These are phyloP conservation scores for Geopemphigus sp. DNA, from an alignment of 1,140 invertebrate species.

Conservation along the genomic window DNA sequence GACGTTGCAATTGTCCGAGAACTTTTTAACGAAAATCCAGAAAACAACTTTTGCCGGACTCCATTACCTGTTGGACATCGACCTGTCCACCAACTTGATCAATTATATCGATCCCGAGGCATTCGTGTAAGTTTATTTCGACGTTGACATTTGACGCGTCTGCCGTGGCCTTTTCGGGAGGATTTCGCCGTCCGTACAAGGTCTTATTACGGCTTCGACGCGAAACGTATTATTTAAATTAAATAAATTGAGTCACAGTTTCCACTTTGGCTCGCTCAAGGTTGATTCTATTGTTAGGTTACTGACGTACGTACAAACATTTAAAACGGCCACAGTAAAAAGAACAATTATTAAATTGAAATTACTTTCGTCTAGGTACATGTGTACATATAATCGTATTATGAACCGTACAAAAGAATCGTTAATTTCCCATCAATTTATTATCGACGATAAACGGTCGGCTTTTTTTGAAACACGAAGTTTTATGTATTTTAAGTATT, in stretches of 20 bases:
- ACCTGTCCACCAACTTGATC: conserved; percentile 68
- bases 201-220: conserved; percentile 2
- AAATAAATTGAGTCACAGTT: conserved; percentile 31
- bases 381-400: too few species aligned
- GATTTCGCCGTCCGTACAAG: not conserved
- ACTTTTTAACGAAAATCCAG: conserved; percentile 62
- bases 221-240: conserved; percentile 27
- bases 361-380: not conserved
- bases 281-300: conserved; percentile 32
- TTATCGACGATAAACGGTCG: too few species aligned
- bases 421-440: too few species aligned
- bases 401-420: too few species aligned
- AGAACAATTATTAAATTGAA: not conserved
- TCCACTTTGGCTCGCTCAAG: conserved; percentile 17
- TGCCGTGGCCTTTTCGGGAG: not conserved
- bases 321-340: not conserved
- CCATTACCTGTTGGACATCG: conserved; percentile 67
- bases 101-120: conserved; percentile 64
- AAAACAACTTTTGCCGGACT: conserved; percentile 64
- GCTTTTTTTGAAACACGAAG: too few species aligned
- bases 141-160: not conserved
- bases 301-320: not conserved
- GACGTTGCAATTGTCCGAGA: conserved; percentile 69
- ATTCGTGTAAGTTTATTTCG: conserved; percentile 63
- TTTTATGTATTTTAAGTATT: too few species aligned